Evolutionary conservation across 2,113 vertebrate genomes (phyloP).

Genomic region (Tragelaphus strepsiceros): DNA sequence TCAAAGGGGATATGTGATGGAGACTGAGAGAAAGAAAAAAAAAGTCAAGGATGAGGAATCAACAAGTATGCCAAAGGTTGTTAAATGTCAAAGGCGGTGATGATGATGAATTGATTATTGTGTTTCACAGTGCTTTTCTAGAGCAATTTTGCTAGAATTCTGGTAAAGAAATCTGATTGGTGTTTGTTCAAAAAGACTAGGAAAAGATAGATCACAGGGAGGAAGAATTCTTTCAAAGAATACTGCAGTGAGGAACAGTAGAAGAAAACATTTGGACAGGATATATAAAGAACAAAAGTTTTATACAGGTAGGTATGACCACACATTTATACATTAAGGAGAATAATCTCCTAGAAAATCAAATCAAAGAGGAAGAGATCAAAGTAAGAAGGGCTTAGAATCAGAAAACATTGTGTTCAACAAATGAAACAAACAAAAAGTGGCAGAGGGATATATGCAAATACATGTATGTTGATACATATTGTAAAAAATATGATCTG

Average conservation of each 20-base stretch:
- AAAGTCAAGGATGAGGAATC: background rate
- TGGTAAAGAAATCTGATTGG: background rate
- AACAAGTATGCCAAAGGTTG: background rate
- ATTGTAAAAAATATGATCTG: background rate
- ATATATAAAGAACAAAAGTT: background rate
- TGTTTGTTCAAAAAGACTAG: background rate
- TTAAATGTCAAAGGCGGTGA: background rate
- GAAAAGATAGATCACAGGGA: background rate
- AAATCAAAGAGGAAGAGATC: background rate
- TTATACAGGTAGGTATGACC: background rate
- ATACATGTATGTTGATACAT: accelerated
- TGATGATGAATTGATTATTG: background rate
- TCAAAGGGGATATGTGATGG: background rate
- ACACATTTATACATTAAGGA: background rate
- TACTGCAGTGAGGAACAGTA: background rate
- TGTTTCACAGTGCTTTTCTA: background rate
- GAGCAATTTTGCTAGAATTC: background rate
- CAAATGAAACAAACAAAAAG: background rate
- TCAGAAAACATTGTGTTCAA: background rate
- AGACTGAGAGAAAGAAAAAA: background rate
- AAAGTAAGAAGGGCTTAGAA: background rate
- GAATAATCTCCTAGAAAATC: background rate
- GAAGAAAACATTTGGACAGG: background rate
- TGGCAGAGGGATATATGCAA: background rate
- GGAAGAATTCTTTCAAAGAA: background rate